A percentile compares a stretch with the other conserved stretches of the same genome.
Conservation (phyloP, 1,140 invertebrate species). For the Wasmannia auropunctata region DNA sequence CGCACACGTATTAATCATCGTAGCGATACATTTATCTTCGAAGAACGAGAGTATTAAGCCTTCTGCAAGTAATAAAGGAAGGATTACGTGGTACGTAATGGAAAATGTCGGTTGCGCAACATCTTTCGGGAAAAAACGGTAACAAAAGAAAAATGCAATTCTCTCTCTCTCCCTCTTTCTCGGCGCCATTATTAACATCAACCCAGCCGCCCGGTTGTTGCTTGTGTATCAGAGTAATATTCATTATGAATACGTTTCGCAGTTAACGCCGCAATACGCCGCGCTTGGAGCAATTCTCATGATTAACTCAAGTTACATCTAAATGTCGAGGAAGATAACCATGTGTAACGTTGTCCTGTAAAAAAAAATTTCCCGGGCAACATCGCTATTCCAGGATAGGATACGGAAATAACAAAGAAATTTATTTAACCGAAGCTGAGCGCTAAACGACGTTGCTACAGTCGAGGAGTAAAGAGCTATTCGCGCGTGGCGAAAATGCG, state of each 20-base stretch:
- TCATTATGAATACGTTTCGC: conserved; percentile 9
- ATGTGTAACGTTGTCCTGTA: not conserved
- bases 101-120: conserved; percentile 45
- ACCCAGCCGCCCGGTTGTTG: not conserved
- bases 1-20: conserved; percentile 47
- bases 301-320: not conserved
- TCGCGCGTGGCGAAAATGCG: conserved; percentile 16
- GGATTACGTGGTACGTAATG: conserved; percentile 44
- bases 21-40: conserved; percentile 46
- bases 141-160: conserved; percentile 47
- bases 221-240: not conserved
- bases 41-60: conserved; percentile 33
- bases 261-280: not conserved
- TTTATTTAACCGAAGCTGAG: conserved; percentile 34
- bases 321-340: not conserved
- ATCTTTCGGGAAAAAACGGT: conserved; percentile 12
- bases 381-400: not conserved
- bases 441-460: conserved; percentile 28
- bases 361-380: not conserved
- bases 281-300: not conserved
- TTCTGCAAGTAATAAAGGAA: conserved; percentile 46
- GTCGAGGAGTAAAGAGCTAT: conserved; percentile 2
- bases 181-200: conserved; percentile 49
- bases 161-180: too few species aligned
- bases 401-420: conserved; percentile 12